Base-by-base conservation (phyloP, 1,140 invertebrate genomes). In the Neodiprion fabricii region DNA sequence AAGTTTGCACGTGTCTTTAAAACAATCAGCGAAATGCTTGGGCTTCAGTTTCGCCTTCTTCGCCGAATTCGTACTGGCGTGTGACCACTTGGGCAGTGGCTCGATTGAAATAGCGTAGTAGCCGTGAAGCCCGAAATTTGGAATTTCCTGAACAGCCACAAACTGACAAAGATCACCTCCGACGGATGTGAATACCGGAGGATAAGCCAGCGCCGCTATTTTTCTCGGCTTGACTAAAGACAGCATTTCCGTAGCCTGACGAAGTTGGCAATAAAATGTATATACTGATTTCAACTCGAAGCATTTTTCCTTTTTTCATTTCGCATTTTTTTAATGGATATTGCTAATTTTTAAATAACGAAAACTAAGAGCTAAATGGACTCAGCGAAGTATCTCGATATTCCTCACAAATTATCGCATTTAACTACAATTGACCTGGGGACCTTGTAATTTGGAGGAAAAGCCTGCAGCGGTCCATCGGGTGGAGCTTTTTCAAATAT, bases 31-130 rank as follows among this genome's bases (percentile, higher is more conserved):
- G 53, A 14, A 61, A 61, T 61, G 53, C 7, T 61, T 61, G 53
- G 53, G 53, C 53, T 61, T 61, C 53, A 17, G 11, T 17, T 12
- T 61, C n/a, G 53, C 53, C 72, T n/a, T 78, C 83, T 72, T 78
- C 77, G n/a, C 53, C n/a, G 9, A 5, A 17, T 61, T 61, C 11
- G 53, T 61, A 61, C 85, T 80, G 7, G 80, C 53, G 47, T 80
- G 77, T 28, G 83, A 77, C 85, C 85, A 88, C 9, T 76, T 79
- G n/a, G 75, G 75, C 11, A 88, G 70, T 5, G 85, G 84, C 72
- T 85, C 80, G n/a, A 78, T 84, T 10, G 86, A 88, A 14, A 86
- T 77, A 8, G 86, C 86, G 70, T 85, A 87, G 75, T 83, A 88
- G 10, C 79, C 83, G 61, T 88, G 86, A 21, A 84, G 79, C 3